Conservation (phyloP, 1,140 invertebrate genomes). For the Drosophila athabasca region DNA sequence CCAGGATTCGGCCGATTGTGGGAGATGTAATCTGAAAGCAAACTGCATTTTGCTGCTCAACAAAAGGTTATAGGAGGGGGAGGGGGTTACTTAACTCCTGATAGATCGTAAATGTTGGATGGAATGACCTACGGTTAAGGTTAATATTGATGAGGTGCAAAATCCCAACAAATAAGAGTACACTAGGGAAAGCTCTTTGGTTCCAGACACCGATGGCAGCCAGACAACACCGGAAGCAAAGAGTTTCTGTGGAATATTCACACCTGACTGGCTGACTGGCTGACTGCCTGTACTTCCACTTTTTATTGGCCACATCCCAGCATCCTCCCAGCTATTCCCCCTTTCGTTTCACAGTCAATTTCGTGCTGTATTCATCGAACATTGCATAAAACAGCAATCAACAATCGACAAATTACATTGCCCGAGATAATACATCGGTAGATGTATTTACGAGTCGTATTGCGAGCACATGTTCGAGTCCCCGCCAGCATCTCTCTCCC, state of each 20-base stretch:
- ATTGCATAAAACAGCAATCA: conserved; percentile 64
- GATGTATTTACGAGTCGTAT: not conserved
- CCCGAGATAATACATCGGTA: conserved; percentile 12
- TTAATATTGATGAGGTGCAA: too few relatives aligned
- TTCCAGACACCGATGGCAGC: too few relatives aligned
- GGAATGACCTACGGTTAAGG: not conserved
- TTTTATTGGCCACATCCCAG: not conserved
- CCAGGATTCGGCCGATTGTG: conserved; percentile 22
- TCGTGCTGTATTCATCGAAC: conserved; percentile 20
- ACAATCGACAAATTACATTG: conserved; percentile 61
- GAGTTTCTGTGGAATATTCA: not conserved
- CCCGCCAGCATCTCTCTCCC: conserved; percentile 36
- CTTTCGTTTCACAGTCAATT: conserved; percentile 20
- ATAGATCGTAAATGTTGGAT: not conserved
- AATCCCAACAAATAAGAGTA: too few relatives aligned
- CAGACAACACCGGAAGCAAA: too few relatives aligned
- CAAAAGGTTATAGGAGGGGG: conserved; percentile 1
- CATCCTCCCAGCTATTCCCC: not conserved
- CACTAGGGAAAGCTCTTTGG: too few relatives aligned
- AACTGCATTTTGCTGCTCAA: conserved; percentile 33
- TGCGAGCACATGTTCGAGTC: conserved; percentile 58
- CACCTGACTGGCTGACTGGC: conserved; percentile 3
- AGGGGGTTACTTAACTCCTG: conserved; percentile 6
- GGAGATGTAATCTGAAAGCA: conserved; percentile 38
- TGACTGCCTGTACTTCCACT: not conserved